Evolutionary conservation across 2,888 invertebrate species (phyloP), one percentile per base, ranked within the genome.

Genomic region (Lycophotia porphyrea): DNA sequence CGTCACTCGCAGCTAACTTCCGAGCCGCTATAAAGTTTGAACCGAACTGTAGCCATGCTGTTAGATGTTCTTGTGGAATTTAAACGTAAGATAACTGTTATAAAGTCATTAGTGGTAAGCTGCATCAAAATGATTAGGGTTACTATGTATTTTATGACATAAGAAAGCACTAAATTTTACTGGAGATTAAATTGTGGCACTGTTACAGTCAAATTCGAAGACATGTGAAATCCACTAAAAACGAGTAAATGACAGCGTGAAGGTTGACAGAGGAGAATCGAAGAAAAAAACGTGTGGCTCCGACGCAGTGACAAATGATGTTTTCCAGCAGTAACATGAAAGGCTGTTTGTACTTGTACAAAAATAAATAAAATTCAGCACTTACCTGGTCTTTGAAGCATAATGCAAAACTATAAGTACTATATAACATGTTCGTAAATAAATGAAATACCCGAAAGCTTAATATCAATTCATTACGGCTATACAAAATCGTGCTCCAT

Each of bases 321-420:
- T 49, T 49, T 49, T 49, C 9, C 24, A 49, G 24, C 49, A n/a
- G 49, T 49, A 24, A 49, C 24, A n/a, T 24, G 49, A 52, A 4
- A 52, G 9, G 24, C 11, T 11, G 1, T n/a, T 24, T 21, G 24
- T 11, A 52, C 49, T 52, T 52, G 49, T n/a, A 52, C n/a, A 11
- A 52, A 52, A 52, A 24, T 5, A 44, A 44, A 47, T 21, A 49
- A 49, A 49, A 47, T 18, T 18, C 21, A 42, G 15, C 9, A 71
- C 82, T 76, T 24, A 81, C 82, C 58, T 81, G 84, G 18, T 71
- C 60, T 24, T 81, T 83, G 61, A 84, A 74, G 24, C 58, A 80
- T 55, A 60, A 0, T 60, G 84, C 69, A 13, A 77, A 61, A 15
- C 44, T 61, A 5, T 71, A 49, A n/a, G 61, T 24, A 74, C 68